Conservation (phyloP, 2,888 invertebrate species). For the Adela reaumurella region DNA sequence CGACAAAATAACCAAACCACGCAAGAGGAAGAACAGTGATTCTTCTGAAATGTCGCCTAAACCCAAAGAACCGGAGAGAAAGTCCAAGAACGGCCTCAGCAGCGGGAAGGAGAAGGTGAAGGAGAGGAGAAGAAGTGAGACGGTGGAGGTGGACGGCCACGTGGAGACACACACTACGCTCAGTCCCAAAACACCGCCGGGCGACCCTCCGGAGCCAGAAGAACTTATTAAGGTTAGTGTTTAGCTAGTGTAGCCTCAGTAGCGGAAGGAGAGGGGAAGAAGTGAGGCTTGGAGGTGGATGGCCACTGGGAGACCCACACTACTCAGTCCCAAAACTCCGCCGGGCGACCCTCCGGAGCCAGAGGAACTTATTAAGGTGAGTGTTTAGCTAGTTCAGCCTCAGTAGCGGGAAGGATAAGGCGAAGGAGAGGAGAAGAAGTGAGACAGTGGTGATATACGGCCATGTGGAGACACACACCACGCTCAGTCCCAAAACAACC, state of each 20-base stretch:
- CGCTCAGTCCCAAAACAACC: slow-evolving; percentile 77
- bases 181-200: slow-evolving; percentile 75
- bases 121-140: slow-evolving; percentile 42
- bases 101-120: slow-evolving; percentile 23
- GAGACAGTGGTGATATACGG: slow-evolving; percentile 63
- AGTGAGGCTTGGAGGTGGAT: slow-evolving; percentile 57
- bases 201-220: slow-evolving; percentile 90
- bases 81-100: slow-evolving; percentile 36
- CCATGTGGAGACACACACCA: slow-evolving; percentile 71
- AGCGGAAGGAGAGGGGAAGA: slow-evolving; percentile 31
- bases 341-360: slow-evolving; percentile 88
- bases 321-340: slow-evolving; percentile 75
- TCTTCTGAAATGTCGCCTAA: slow-evolving; percentile 26
- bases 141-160: slow-evolving; percentile 64
- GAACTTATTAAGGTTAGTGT: slow-evolving; percentile 73
- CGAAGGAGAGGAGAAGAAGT: slow-evolving; percentile 36
- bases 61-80: slow-evolving; percentile 34
- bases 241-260: slow-evolving; percentile 7
- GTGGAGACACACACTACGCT: slow-evolving; percentile 73
- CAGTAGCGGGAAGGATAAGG: slow-evolving; percentile 23
- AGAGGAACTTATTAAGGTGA: slow-evolving; percentile 82
- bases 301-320: slow-evolving; percentile 74
- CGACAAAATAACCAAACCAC: slow-evolving; percentile 28
- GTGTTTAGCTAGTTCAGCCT: slow-evolving; percentile 27
- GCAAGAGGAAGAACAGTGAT: slow-evolving; percentile 26